Percentiles rank a stretch among this genome's conserved stretches.
phyloP scores from a whole-genome alignment of 2,113 vertebrate species.

The Nyctereutes procyonoides region DNA sequence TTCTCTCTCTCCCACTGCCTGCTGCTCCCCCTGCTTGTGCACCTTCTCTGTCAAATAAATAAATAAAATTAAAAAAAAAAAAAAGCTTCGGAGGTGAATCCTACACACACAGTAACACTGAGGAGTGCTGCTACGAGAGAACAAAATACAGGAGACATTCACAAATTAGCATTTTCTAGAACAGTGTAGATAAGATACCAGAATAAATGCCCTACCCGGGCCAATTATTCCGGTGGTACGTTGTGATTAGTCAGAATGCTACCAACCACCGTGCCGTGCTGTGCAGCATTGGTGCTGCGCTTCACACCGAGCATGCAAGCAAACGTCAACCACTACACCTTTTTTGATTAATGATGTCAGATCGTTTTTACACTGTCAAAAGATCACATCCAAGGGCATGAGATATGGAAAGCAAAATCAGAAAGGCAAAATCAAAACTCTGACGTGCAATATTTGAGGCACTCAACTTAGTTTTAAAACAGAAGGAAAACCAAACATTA shows the following conservation, averaged over 20 bases:
- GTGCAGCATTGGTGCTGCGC: too few species aligned
- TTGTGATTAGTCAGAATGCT: accelerated
- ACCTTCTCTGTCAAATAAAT: too few species aligned
- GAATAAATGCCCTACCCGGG: accelerated
- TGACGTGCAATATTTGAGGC: accelerated
- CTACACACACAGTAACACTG: accelerated
- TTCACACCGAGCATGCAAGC: neutral
- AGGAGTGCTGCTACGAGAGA: neutral
- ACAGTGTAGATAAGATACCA: accelerated
- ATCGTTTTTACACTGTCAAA: neutral
- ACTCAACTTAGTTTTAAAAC: neutral
- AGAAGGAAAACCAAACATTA: neutral
- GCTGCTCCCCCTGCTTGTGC: too few species aligned
- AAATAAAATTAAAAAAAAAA: too few species aligned
- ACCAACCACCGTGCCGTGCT: accelerated
- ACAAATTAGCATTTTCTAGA: neutral
- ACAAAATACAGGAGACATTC: too few species aligned
- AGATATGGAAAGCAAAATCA: neutral
- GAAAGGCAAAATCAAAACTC: neutral
- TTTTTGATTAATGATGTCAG: neutral
- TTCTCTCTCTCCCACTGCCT: too few species aligned
- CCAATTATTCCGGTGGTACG: accelerated
- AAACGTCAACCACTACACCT: neutral
- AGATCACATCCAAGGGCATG: neutral
- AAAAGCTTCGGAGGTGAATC: neutral